Evolutionary conservation across 2,797 vertebrate genomes (phyloP).

Genomic region (Valencia hispanica): DNA sequence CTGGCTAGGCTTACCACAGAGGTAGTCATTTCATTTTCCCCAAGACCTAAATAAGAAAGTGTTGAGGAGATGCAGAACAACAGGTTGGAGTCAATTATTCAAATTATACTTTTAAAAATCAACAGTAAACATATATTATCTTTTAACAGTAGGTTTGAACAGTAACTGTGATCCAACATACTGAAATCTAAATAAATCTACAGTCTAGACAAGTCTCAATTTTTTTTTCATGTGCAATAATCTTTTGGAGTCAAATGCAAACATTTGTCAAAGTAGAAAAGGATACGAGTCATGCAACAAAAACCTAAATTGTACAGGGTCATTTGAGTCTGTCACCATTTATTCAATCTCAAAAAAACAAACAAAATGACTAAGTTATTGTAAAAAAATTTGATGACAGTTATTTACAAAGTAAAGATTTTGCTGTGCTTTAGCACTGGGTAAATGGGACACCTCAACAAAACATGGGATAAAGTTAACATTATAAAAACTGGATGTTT

Average conservation of each 20-base stretch:
- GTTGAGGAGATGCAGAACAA: too few relatives aligned
- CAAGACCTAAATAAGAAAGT: too few relatives aligned
- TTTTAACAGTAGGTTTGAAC: too few relatives aligned
- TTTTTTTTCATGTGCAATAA: background rate
- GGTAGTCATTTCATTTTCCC: too few relatives aligned
- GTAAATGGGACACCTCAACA: background rate
- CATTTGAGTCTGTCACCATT: background rate
- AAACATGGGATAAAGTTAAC: background rate
- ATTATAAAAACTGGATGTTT: background rate
- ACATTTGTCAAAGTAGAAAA: background rate
- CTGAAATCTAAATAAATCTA: too few relatives aligned
- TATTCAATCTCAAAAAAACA: background rate
- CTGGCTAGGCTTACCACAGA: too few relatives aligned
- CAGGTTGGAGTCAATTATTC: too few relatives aligned
- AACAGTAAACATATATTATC: too few relatives aligned
- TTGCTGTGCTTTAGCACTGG: background rate
- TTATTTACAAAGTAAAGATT: background rate
- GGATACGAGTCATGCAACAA: background rate
- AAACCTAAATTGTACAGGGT: background rate
- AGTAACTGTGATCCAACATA: too few relatives aligned
- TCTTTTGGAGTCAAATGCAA: background rate
- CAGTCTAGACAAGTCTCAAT: background rate
- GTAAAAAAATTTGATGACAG: background rate
- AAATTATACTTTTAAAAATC: too few relatives aligned
- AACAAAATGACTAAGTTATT: background rate